Evolutionary conservation across 2,797 vertebrate species (phyloP).

Genomic region (Triplophysa bombifrons): DNA sequence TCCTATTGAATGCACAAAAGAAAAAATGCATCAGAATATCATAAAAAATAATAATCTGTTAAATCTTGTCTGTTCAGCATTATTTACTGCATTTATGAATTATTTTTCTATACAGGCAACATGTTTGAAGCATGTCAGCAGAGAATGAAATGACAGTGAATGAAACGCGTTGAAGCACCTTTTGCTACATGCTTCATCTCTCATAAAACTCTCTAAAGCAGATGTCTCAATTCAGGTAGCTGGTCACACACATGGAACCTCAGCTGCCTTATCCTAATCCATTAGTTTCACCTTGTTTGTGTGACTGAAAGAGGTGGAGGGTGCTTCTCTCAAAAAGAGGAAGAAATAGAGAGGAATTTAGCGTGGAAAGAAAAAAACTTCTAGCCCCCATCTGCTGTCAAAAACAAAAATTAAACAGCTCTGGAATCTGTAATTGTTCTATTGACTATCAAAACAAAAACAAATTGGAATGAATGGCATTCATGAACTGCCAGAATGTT

Average conservation of each 20-base stretch:
- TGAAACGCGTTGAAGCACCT: slow-evolving; percentile 16
- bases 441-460: slow-evolving; percentile 52
- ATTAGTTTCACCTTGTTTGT: slow-evolving; percentile 51
- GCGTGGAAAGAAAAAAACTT: slow-evolving; percentile 16
- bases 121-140: neutral
- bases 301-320: slow-evolving; percentile 52
- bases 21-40: too few species aligned
- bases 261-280: slow-evolving; percentile 56
- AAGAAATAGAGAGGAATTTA: slow-evolving; percentile 5
- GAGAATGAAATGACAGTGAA: neutral
- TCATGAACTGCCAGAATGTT: slow-evolving; percentile 32
- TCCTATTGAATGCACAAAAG: too few species aligned
- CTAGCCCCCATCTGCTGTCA: slow-evolving; percentile 34
- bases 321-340: slow-evolving; percentile 28
- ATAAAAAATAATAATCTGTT: too few species aligned
- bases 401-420: slow-evolving; percentile 31
- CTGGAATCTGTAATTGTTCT: slow-evolving; percentile 47
- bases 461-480: slow-evolving; percentile 42
- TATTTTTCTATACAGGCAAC: neutral
- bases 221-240: slow-evolving; percentile 62
- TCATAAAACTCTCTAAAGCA: slow-evolving; percentile 43
- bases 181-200: slow-evolving; percentile 31
- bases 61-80: too few species aligned
- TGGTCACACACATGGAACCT: slow-evolving; percentile 48
- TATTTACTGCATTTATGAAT: neutral